A percentile compares a stretch with the other conserved stretches of the same genome.
Conservation (phyloP, 1,140 invertebrate genomes). For the Brachionus sp. region DNA sequence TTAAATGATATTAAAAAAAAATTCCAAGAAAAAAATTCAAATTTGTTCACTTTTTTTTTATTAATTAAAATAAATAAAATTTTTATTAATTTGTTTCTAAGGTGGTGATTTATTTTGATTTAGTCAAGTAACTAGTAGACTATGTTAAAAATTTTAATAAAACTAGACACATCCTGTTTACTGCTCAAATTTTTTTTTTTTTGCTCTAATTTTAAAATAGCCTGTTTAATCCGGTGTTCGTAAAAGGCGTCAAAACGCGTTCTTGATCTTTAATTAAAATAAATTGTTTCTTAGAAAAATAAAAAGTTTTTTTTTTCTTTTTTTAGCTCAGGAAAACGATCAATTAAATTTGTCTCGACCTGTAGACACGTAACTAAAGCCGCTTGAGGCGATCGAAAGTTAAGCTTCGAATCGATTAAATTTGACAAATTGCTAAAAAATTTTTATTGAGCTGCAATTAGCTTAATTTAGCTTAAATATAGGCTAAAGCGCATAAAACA, state of each 20-base stretch:
- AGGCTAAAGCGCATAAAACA: background rate
- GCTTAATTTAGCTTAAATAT: background rate
- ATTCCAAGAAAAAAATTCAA: too few relatives aligned
- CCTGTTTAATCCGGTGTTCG: background rate
- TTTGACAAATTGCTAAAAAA: background rate
- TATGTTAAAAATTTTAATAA: background rate
- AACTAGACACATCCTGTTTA: background rate
- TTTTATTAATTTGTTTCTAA: too few relatives aligned
- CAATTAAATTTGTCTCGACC: constrained; percentile 26
- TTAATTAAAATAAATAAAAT: background rate
- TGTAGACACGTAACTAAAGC: constrained; percentile 6
- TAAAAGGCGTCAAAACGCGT: background rate
- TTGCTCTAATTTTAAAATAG: background rate
- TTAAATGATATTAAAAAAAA: too few relatives aligned
- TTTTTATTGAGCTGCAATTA: background rate
- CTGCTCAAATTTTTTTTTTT: background rate
- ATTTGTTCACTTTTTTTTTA: background rate
- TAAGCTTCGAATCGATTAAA: background rate
- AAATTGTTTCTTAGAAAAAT: background rate
- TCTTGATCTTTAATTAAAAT: constrained; percentile 6
- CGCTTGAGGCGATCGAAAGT: background rate
- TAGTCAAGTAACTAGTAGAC: background rate
- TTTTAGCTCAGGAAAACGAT: constrained; percentile 9
- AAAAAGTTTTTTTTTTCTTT: background rate
- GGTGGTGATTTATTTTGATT: background rate